Percentiles rank a stretch among this genome's conserved stretches.
These are phyloP conservation scores for Eristalis tenax DNA, from an alignment of 2,888 invertebrate species.

Conservation along the genomic window DNA sequence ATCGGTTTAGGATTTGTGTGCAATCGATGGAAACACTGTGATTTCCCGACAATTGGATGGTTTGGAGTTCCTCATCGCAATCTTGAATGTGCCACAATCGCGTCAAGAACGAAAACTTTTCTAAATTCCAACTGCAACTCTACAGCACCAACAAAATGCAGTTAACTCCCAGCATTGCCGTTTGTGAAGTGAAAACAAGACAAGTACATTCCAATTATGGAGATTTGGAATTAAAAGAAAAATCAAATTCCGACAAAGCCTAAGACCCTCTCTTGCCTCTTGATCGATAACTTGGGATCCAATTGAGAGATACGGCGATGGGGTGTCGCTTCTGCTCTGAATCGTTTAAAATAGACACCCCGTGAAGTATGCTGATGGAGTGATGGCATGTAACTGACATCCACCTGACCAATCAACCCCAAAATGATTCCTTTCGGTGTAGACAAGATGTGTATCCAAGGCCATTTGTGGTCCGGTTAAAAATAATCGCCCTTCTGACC, in stretches of 20 bases:
- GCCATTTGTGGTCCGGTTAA: background rate
- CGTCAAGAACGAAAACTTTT: background rate
- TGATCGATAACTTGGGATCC: background rate
- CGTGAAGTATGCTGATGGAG: no score
- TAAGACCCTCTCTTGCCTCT: background rate
- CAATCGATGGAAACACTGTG: no score
- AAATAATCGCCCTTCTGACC: constrained; percentile 6
- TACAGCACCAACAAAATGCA: background rate
- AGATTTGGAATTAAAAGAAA: no score
- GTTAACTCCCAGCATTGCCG: background rate
- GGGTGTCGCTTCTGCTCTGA: background rate
- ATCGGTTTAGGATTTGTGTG: background rate
- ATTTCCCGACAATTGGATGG: background rate
- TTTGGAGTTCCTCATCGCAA: background rate
- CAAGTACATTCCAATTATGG: background rate
- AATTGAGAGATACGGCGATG: background rate
- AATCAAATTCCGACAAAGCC: background rate
- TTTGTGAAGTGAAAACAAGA: background rate
- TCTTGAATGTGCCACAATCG: background rate
- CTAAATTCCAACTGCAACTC: background rate
- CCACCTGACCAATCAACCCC: background rate
- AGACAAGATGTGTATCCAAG: background rate
- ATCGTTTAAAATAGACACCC: no score
- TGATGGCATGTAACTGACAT: no score
- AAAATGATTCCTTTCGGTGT: background rate